Evolutionary conservation across 2,888 invertebrate genomes (phyloP), one percentile per base, ranked within the genome.

Genomic region (Sphaeridia pumilis): DNA sequence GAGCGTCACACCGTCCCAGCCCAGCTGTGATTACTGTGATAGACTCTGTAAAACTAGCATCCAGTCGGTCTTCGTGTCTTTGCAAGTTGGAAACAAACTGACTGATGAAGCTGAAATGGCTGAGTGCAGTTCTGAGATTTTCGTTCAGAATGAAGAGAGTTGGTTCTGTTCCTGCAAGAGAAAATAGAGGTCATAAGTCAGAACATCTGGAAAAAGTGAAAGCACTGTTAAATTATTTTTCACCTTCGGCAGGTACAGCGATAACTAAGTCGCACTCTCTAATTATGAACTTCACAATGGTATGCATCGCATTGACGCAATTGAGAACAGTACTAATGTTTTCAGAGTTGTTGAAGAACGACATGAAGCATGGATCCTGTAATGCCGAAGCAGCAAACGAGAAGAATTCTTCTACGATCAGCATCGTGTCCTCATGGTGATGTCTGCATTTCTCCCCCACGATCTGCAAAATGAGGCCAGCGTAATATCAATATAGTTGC

Each of bases 1-100:
- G 53, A 4, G 60, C 41, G 26, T 63, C 65, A 51, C 63, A 65
- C 14, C 63, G 47, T 38, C 63, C 65, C 12, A 65, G 35, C 4
- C 63, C 63, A n/a, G 58, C 55, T 3, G 63, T 53, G 4, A 63
- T 55, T 55, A 21, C 64, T 64, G 26, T 27, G 46, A 34, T 14
- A n/a, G n/a, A n/a, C n/a, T n/a, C n/a, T n/a, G n/a, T n/a, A n/a
- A n/a, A n/a, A n/a, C n/a, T n/a, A n/a, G n/a, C n/a, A n/a, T n/a
- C n/a, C n/a, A n/a, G n/a, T n/a, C n/a, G n/a, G n/a, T n/a, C n/a
- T n/a, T n/a, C n/a, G n/a, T n/a, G n/a, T n/a, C n/a, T n/a, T n/a
- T n/a, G n/a, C n/a, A n/a, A n/a, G n/a, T n/a, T n/a, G n/a, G n/a
- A n/a, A n/a, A n/a, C n/a, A n/a, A n/a, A n/a, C n/a, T n/a, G n/a